Evolutionary conservation across 2,113 vertebrate species (phyloP).

Genomic region (Ursus arctos): DNA sequence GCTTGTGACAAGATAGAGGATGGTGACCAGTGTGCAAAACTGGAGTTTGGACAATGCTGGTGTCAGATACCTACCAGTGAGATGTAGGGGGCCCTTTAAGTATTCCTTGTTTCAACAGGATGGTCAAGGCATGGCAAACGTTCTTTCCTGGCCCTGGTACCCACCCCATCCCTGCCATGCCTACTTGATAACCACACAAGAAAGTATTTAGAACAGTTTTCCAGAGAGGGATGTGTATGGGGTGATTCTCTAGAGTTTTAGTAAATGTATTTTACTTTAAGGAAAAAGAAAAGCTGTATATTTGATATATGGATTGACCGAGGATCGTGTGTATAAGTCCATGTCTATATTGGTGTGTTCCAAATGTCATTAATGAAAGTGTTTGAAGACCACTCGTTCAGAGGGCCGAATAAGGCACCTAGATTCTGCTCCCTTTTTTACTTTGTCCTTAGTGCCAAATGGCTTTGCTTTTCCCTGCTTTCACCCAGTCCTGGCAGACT

Average conservation of each 20-base stretch:
- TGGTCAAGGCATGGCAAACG: neutral
- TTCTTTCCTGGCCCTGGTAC: neutral
- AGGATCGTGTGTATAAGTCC: neutral
- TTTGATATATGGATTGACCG: neutral
- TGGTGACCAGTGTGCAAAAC: neutral
- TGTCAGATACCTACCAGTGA: neutral
- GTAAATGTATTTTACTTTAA: neutral
- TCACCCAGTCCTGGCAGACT: neutral
- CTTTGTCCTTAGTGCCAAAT: neutral
- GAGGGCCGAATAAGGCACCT: neutral
- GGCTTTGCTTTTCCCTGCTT: neutral
- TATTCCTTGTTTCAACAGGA: neutral
- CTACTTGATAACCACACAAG: neutral
- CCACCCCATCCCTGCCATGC: accelerated
- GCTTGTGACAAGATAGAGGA: neutral
- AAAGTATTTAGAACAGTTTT: neutral
- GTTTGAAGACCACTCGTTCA: too few species aligned
- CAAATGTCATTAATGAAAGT: neutral
- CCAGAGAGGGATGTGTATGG: neutral
- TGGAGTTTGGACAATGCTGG: neutral
- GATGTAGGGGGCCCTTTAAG: neutral
- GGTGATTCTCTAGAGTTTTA: neutral
- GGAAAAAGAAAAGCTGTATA: neutral
- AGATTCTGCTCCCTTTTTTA: neutral
- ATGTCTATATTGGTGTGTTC: neutral